Evolutionary conservation across 2,797 vertebrate genomes (phyloP).

Genomic region (Tachyglossus aculeatus): DNA sequence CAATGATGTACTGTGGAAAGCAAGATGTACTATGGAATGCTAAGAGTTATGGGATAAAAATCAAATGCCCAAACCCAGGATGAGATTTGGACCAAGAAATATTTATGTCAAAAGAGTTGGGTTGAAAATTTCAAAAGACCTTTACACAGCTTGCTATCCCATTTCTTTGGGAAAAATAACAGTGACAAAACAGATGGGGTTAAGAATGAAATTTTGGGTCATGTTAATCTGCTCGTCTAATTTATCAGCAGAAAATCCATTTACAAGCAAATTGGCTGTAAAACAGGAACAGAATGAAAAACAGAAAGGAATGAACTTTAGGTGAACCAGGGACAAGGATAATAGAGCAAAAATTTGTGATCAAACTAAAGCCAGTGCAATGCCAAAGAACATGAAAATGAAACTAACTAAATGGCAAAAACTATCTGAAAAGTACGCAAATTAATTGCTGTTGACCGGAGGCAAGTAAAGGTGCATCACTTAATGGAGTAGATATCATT

Average conservation of each 20-base stretch:
- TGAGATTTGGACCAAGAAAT: not conserved
- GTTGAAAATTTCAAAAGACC: not conserved
- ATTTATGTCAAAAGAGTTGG: not conserved
- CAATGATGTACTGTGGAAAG: no score
- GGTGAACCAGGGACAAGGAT: not conserved
- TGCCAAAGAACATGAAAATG: not conserved
- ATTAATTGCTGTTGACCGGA: constrained; percentile 2
- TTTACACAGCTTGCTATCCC: not conserved
- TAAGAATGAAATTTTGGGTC: not conserved
- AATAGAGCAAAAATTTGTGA: not conserved
- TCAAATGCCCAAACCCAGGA: no score
- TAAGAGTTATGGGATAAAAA: no score
- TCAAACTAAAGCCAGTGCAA: not conserved
- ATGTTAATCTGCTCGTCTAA: not conserved
- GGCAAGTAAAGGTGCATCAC: not conserved
- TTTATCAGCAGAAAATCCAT: not conserved
- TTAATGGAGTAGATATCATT: constrained; percentile 6
- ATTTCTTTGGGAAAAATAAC: constrained; percentile 1
- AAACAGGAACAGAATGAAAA: constrained; percentile 1
- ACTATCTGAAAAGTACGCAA: not conserved
- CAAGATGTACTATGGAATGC: no score
- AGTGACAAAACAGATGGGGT: not conserved
- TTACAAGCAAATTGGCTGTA: not conserved
- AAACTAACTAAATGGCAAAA: not conserved
- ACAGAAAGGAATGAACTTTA: not conserved